Evolutionary conservation across 2,888 invertebrate genomes (phyloP).

Genomic region (Teleiodes luculella): DNA sequence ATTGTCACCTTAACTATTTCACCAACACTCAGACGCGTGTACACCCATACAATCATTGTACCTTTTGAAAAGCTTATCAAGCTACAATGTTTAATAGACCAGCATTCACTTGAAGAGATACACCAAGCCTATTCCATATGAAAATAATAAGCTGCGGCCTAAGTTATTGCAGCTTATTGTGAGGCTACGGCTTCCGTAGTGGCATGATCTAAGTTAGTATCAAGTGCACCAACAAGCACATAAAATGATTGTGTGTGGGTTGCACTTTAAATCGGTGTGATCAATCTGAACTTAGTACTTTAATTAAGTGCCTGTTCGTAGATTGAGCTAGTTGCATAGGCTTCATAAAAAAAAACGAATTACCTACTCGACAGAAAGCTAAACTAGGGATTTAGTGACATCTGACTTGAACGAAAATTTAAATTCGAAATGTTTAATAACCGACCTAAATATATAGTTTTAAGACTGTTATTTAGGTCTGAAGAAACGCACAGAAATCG

Average conservation of each 20-base stretch:
- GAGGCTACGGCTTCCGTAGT: background rate
- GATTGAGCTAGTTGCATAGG: too few species aligned
- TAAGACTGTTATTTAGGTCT: too few species aligned
- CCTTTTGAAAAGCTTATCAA: slow-evolving; percentile 2
- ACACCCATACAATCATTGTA: background rate
- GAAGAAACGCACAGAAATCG: too few species aligned
- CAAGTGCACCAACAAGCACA: background rate
- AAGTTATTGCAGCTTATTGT: slow-evolving; percentile 9
- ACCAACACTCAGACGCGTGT: background rate
- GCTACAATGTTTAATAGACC: slow-evolving; percentile 10
- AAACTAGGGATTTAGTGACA: too few species aligned
- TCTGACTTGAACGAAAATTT: too few species aligned
- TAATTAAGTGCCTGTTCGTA: background rate
- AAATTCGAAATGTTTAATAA: too few species aligned
- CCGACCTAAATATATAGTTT: too few species aligned
- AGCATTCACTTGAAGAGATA: slow-evolving; percentile 8
- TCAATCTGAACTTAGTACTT: background rate
- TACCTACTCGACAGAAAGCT: too few species aligned
- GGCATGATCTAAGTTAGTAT: slow-evolving; percentile 4
- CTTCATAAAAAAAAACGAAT: too few species aligned
- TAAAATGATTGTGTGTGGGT: background rate
- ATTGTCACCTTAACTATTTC: background rate
- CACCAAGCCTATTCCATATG: slow-evolving; percentile 15
- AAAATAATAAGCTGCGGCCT: slow-evolving; percentile 8
- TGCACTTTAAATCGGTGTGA: background rate